Evolutionary conservation across 2,797 vertebrate species (phyloP).

Genomic region (Prunella strophiata): DNA sequence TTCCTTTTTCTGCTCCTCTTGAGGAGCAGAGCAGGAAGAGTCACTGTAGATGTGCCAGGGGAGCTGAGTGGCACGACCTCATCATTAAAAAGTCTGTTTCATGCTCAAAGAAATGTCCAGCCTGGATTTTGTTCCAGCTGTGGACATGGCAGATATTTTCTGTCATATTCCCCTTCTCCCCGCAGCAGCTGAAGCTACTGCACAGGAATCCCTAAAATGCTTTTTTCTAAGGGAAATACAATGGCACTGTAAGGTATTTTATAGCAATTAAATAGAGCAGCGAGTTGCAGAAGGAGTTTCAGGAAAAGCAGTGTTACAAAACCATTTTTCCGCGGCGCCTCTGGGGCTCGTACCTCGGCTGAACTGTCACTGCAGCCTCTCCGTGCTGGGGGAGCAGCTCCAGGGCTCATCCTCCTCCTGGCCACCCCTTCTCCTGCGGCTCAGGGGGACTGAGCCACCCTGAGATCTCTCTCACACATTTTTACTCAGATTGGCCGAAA

Average conservation of each 20-base stretch:
- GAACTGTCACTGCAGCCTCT: background rate
- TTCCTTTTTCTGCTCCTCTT: background rate
- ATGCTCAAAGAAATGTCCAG: background rate
- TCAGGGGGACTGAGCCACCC: background rate
- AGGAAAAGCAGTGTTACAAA: background rate
- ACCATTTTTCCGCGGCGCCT: background rate
- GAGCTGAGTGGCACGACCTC: background rate
- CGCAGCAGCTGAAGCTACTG: rapidly evolving
- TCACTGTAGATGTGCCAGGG: rapidly evolving
- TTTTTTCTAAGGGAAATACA: background rate
- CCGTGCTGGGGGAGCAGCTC: background rate
- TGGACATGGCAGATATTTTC: background rate
- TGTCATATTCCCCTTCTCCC: background rate
- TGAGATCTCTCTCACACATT: rapidly evolving
- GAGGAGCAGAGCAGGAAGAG: background rate
- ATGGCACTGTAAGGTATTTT: background rate
- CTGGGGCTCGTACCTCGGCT: background rate
- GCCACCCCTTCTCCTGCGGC: background rate
- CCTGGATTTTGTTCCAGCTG: background rate
- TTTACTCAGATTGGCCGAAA: background rate
- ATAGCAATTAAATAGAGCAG: background rate
- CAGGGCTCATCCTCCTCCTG: background rate
- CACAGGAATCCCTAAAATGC: background rate
- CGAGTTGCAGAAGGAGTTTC: background rate
- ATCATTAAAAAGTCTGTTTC: background rate